A percentile compares a stretch with the other conserved stretches of the same genome.
phyloP scores from a whole-genome alignment of 2,113 vertebrate species.

The Platycercus adscitus region DNA sequence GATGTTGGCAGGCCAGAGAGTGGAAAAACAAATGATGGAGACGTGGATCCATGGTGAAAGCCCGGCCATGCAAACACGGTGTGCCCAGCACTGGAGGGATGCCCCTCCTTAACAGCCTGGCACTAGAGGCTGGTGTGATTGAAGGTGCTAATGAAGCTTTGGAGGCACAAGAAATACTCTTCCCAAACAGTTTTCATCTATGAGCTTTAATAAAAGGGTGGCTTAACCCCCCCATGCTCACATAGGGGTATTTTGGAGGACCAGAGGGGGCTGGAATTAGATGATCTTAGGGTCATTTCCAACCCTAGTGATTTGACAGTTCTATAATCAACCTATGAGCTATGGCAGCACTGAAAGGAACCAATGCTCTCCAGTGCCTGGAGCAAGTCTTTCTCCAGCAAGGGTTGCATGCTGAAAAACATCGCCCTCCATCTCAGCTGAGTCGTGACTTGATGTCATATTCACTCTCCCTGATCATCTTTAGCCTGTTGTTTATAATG shows the following conservation, averaged over 20 bases:
- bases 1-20: background rate
- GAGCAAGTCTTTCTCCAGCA: background rate
- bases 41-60: background rate
- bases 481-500: slow-evolving; percentile 47
- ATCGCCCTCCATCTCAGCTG: background rate
- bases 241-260: background rate
- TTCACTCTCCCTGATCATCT: slow-evolving; percentile 47
- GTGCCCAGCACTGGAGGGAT: background rate
- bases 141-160: background rate
- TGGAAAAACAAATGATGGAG: slow-evolving; percentile 42
- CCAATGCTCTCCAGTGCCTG: background rate
- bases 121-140: background rate
- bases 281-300: background rate
- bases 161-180: background rate
- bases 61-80: background rate
- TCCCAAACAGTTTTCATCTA: background rate
- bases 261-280: background rate
- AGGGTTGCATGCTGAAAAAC: background rate
- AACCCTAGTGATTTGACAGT: background rate
- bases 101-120: background rate
- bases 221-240: rapidly evolving
- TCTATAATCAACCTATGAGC: background rate
- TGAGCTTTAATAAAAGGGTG: background rate
- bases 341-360: background rate
- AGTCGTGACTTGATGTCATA: background rate